These are phyloP conservation scores for Hydriomena furcata DNA, from an alignment of 2,888 invertebrate species.

Conservation along the genomic window DNA sequence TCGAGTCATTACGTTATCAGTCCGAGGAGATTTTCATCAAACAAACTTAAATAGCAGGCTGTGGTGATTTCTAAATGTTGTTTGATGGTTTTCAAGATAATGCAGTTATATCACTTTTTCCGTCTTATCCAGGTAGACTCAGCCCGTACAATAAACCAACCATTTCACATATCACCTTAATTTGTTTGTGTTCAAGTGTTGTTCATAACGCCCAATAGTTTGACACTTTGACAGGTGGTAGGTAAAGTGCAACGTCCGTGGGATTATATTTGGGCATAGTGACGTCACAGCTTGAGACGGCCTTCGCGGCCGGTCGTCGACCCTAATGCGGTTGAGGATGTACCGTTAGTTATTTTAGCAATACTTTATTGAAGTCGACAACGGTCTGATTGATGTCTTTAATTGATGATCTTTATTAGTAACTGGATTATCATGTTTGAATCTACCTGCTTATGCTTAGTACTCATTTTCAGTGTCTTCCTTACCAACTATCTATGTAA, in stretches of 20 bases:
- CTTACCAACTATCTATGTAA: no score
- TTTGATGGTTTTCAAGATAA: no score
- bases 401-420: background rate
- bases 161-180: no score
- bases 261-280: constrained; percentile 16
- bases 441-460: no score
- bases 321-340: constrained; percentile 41
- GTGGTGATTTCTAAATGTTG: no score
- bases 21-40: no score
- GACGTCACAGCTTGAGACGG: constrained; percentile 61
- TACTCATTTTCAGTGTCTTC: no score
- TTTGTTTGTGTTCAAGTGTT: background rate
- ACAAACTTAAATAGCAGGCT: no score
- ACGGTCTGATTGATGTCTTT: constrained; percentile 13
- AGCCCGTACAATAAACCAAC: no score
- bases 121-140: no score
- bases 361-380: constrained; percentile 43
- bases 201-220: background rate
- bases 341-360: constrained; percentile 64
- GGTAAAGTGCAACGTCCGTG: constrained; percentile 18
- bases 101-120: no score
- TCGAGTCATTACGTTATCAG: no score
- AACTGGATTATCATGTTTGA: background rate
- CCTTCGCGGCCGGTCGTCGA: constrained; percentile 71
- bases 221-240: constrained; percentile 4